Evolutionary conservation across 1,140 invertebrate genomes (phyloP).

Genomic region (Pseudobourletiella spinata): DNA sequence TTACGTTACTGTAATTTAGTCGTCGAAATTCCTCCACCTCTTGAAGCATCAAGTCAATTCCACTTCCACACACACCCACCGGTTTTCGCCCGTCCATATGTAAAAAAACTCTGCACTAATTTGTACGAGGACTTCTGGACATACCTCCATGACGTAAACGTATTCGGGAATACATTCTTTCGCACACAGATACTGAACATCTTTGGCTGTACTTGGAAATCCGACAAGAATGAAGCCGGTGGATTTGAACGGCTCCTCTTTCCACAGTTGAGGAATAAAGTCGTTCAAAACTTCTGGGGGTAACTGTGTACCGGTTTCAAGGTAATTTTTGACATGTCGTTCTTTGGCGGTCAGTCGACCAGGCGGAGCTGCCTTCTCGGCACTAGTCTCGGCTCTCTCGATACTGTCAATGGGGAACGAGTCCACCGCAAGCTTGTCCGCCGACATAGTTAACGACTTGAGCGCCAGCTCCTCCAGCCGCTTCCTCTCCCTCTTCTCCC

Average conservation of each 20-base stretch:
- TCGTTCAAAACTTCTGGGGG: slow-evolving; percentile 21
- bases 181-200: slow-evolving; percentile 15
- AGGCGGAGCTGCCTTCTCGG: neutral
- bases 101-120: too few species aligned
- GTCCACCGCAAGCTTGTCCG: slow-evolving; percentile 3
- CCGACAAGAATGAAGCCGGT: slow-evolving; percentile 31
- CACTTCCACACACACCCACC: too few species aligned
- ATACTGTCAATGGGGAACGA: slow-evolving; percentile 15
- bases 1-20: too few species aligned
- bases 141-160: slow-evolving; percentile 25
- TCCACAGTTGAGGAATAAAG: slow-evolving; percentile 18
- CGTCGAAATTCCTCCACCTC: too few species aligned
- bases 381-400: slow-evolving; percentile 1
- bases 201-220: slow-evolving; percentile 28
- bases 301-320: slow-evolving; percentile 26
- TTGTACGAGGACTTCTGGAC: too few species aligned
- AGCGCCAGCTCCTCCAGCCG: neutral
- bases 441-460: slow-evolving; percentile 8
- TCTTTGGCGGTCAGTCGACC: slow-evolving; percentile 16
- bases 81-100: too few species aligned
- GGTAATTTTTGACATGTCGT: slow-evolving; percentile 15
- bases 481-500: neutral
- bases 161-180: slow-evolving; percentile 18
- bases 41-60: too few species aligned
- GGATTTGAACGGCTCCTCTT: slow-evolving; percentile 20